A percentile compares a stretch with the other conserved stretches of the same genome.
Conservation (phyloP, 2,888 invertebrate species). For the Xiphydria camelus region DNA sequence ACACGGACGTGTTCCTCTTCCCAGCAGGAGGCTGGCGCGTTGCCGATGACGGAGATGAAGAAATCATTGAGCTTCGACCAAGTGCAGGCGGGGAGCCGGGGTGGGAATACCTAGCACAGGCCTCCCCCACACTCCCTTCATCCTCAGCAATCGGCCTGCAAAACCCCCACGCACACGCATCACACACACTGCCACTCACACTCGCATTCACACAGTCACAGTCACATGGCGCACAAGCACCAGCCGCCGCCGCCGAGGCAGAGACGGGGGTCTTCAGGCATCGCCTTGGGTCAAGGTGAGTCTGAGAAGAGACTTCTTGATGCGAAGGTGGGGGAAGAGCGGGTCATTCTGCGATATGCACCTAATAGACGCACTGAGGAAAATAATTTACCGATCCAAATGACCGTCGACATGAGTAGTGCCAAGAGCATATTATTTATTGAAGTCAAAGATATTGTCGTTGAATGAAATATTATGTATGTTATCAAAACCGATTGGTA, state of each 20-base stretch:
- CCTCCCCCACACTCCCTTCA: slow-evolving; percentile 47
- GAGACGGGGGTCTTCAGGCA: slow-evolving; percentile 55
- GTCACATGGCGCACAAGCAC: slow-evolving; percentile 55
- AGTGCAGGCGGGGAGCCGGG: slow-evolving; percentile 57
- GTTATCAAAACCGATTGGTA: too few relatives aligned
- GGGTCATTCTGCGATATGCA: too few relatives aligned
- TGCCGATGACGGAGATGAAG: slow-evolving; percentile 70
- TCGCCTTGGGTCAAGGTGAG: slow-evolving; percentile 54
- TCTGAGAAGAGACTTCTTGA: too few relatives aligned
- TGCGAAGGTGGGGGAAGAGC: too few relatives aligned
- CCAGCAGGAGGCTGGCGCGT: slow-evolving; percentile 65
- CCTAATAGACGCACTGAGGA: too few relatives aligned
- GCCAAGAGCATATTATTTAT: too few relatives aligned
- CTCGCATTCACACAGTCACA: slow-evolving; percentile 47
- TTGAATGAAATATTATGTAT: too few relatives aligned
- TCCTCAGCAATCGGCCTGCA: slow-evolving; percentile 38
- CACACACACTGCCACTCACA: slow-evolving; percentile 55
- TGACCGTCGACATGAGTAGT: too few relatives aligned
- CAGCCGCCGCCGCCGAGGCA: slow-evolving; percentile 49
- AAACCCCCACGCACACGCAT: slow-evolving; percentile 52
- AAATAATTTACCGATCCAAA: too few relatives aligned
- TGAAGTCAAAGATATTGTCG: too few relatives aligned
- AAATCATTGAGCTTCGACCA: slow-evolving; percentile 66
- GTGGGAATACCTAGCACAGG: slow-evolving; percentile 57
- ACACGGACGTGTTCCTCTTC: slow-evolving; percentile 30